These are phyloP conservation scores for honey bee (Apis mellifera) DNA, from an alignment of 1,140 invertebrate species.

Conservation along the genomic window Amel_HAv3.1 CM009933.2:12601001-12601500, in stretches of 20 bases:
- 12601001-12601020: neutral
- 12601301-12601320: slow-evolving; percentile 16
- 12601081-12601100: too few relatives aligned
- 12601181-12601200: neutral
- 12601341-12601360: slow-evolving; percentile 37
- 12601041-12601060: neutral
- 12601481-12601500: too few relatives aligned
- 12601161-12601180: neutral
- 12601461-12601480: neutral
- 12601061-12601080: too few relatives aligned
- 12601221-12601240: neutral
- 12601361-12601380: slow-evolving; percentile 34
- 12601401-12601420: neutral
- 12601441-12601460: neutral
- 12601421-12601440: neutral
- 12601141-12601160: too few relatives aligned
- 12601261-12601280: neutral
- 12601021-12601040: neutral
- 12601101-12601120: too few relatives aligned
- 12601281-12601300: neutral
- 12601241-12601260: neutral
- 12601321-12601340: slow-evolving; percentile 37
- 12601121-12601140: too few relatives aligned
- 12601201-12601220: neutral
- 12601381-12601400: slow-evolving; percentile 16